Evolutionary conservation across 2,797 vertebrate species (phyloP), one percentile per base, ranked within the genome.

Genomic region (Petrocephalus schoutedeni): DNA sequence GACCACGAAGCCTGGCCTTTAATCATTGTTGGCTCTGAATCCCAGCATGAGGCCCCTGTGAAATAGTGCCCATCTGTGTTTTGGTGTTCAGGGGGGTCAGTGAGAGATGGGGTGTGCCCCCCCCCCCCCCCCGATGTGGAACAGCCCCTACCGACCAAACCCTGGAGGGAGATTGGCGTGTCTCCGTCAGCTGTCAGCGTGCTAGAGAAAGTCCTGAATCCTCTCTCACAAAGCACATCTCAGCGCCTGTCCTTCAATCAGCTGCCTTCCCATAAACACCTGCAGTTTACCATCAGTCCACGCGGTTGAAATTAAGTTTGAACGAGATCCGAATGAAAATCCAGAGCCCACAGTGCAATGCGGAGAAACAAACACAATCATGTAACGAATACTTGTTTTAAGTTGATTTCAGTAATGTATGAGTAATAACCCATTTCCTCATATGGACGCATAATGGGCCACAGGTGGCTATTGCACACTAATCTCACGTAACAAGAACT

Each of bases 121-220:
- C 54, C 54, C 54, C 49, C 19, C 5, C 45, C 21, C 23, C 53
- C 83, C 4, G 41, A 32, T 3, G 7, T 28, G 61, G 28, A 23
- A 10, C 41, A 45, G 64, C 82, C 51, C 53, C 83, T 23, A 89
- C 88, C 0, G 61, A 67, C 10, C 14, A 23, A 67, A 67, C 61
- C 23, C 61, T 67, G 10, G 23, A 12, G 23, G 41, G 41, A 28
- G 23, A 67, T 67, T 23, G 10, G 1, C 23, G 1, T 12, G 32
- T 71, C 28, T 71, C 64, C 61, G 12, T 32, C 61, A 67, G 10
- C 61, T 71, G 28, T 36, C 64, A 36, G 64, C 4, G 12, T 36
- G 28, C 28, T 12, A 91, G 90, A 88, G 93, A 91, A 91, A 90
- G 91, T 89, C 90, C 59, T 88, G 87, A 4, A 2, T 71, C 54